Evolutionary conservation across 2,797 vertebrate species (phyloP).

Genomic region (Urophycis tenuis): DNA sequence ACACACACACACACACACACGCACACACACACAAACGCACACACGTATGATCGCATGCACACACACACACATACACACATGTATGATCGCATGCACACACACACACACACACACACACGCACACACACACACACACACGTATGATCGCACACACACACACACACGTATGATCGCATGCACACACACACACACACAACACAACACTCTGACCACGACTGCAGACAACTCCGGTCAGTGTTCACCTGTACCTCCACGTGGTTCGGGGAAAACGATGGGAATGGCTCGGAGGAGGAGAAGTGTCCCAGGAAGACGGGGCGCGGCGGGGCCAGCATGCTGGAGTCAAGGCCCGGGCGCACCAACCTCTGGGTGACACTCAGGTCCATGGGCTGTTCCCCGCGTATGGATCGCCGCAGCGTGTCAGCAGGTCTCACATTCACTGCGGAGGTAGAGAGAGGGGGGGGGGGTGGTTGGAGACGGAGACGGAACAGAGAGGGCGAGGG

Average conservation of each 20-base stretch:
- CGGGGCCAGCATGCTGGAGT: constrained; percentile 73
- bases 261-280: constrained; percentile 55
- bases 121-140: background rate
- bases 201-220: background rate
- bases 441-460: background rate
- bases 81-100: background rate
- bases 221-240: background rate
- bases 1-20: too few species aligned
- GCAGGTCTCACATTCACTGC: constrained; percentile 55
- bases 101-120: background rate
- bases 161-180: too few species aligned
- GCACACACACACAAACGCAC: background rate
- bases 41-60: background rate
- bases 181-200: too few species aligned
- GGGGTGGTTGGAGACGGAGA: background rate
- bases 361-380: constrained; percentile 83
- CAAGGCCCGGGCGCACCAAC: constrained; percentile 67
- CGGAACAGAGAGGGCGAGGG: background rate
- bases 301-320: constrained; percentile 51
- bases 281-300: constrained; percentile 45
- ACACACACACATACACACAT: background rate
- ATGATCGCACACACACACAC: too few species aligned
- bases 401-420: constrained; percentile 20
- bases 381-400: constrained; percentile 75
- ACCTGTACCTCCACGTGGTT: constrained; percentile 71